A percentile compares a stretch with the other conserved stretches of the same genome.
phyloP scores from a whole-genome alignment of 1,140 invertebrate species.

The Babylonia areolata region DNA sequence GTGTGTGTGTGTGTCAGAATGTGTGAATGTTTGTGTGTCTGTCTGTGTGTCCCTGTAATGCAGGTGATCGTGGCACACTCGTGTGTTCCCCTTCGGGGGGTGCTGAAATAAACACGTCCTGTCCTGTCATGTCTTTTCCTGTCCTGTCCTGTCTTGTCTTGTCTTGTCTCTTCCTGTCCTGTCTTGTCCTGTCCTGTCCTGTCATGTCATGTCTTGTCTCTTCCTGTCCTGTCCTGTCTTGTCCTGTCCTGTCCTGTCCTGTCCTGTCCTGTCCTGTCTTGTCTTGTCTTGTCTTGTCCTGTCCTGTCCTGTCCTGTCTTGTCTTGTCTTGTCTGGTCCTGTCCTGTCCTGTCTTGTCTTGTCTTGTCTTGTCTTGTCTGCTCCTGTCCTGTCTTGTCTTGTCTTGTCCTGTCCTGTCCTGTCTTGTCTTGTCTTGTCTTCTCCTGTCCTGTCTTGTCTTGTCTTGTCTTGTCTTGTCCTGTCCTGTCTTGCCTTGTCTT shows the following conservation, averaged over 20 bases:
- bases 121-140: too few species aligned
- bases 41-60: too few species aligned
- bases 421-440: neutral
- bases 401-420: constrained; percentile 14
- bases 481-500: neutral
- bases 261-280: constrained; percentile 26
- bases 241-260: constrained; percentile 28
- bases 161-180: too few species aligned
- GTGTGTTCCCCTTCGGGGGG: too few species aligned
- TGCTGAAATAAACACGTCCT: too few species aligned
- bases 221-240: neutral
- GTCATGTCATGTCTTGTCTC: too few species aligned
- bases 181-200: too few species aligned
- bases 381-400: neutral
- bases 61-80: too few species aligned
- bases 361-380: neutral
- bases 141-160: too few species aligned
- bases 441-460: neutral
- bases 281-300: constrained; percentile 23
- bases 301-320: constrained; percentile 31
- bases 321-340: neutral
- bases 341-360: neutral
- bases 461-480: neutral
- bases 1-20: too few species aligned
- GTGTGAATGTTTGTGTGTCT: too few species aligned